Base-by-base conservation (phyloP, 1,140 invertebrate species). In the Bombus breviceps region DNA sequence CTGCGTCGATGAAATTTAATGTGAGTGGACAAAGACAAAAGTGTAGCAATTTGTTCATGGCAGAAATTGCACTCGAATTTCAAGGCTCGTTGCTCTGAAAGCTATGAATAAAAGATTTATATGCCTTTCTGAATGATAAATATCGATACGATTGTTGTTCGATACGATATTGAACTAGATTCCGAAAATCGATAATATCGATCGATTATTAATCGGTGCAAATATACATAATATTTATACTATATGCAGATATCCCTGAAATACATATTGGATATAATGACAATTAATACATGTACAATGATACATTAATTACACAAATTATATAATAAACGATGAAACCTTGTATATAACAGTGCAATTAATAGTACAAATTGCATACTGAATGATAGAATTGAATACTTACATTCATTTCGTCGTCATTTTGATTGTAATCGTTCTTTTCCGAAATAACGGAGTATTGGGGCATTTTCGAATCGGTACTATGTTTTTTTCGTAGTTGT, bases 21-120 rank as follows among this genome's bases (percentile, higher is more conserved):
- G 66, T 93, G 93, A 18, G 93, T 93, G 4, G 93, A 92, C 3
- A 93, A 78, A 5, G 93, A 93, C 22, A 90, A 57, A 4, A 90
- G 57, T 32, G 93, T 93, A 15, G 93, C 92, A 32, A 93, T 88
- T 73, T 84, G 88, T 28, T 92, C 92, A 8, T 84, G 83, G 74
- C 93, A 93, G 71, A 89, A 91, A 82, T 93, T 93, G 71, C 93
- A 93, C 57, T 88, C 39, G 32, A 88, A 93, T 28, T 72, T 34
- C 53, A 91, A 84, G 59, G 47, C 64, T n/a, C 89, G 86, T 68
- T 75, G 81, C n/a, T 83, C 69, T 13, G 82, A 73, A 57, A 86
- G 6, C 90, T 92, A 73, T 37, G 8, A 43, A 18, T 39, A 28
- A n/a, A 71, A 71, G 4, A 39, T 39, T 5, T 39, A 69, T 53